A percentile compares a stretch with the other conserved stretches of the same genome.
These are phyloP conservation scores for Catostomus latipinnis DNA, from an alignment of 2,797 vertebrate genomes.

Conservation along the genomic window DNA sequence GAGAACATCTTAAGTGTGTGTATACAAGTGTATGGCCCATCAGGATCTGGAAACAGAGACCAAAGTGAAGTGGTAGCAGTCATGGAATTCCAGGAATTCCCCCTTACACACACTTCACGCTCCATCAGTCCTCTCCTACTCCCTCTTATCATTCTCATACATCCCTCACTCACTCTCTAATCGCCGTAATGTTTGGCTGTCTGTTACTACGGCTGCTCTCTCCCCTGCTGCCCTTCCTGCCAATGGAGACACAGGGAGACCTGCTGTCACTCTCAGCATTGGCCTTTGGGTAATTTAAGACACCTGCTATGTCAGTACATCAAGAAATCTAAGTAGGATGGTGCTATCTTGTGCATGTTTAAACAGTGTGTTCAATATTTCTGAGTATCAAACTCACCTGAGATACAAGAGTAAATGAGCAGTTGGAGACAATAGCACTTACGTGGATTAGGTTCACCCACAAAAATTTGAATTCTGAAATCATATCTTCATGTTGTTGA, in stretches of 20 bases:
- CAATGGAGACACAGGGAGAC: conserved; percentile 35
- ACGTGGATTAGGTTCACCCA: background rate
- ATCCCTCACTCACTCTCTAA: conserved; percentile 66
- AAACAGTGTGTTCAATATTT: conserved; percentile 36
- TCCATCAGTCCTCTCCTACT: conserved; percentile 61
- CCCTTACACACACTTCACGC: conserved; percentile 74
- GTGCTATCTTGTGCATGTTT: background rate
- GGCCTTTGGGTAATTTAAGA: conserved; percentile 37
- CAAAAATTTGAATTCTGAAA: background rate
- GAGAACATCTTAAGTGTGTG: background rate
- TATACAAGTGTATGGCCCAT: conserved; percentile 59
- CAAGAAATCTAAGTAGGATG: conserved; percentile 28
- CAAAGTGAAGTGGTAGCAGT: conserved; percentile 70
- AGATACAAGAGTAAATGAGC: background rate
- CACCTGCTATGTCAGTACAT: conserved; percentile 23
- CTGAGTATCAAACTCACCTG: background rate
- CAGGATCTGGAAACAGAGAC: conserved; percentile 71
- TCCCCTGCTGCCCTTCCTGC: conserved; percentile 44
- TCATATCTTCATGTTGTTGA: background rate
- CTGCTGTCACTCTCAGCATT: conserved; percentile 9
- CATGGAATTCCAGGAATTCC: conserved; percentile 80
- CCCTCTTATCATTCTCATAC: conserved; percentile 72
- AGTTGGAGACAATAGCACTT: background rate
- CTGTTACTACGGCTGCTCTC: conserved; percentile 53
- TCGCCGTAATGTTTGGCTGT: conserved; percentile 67